phyloP scores from a whole-genome alignment of 2,113 vertebrate species.

The Ammospiza nelsoni region DNA sequence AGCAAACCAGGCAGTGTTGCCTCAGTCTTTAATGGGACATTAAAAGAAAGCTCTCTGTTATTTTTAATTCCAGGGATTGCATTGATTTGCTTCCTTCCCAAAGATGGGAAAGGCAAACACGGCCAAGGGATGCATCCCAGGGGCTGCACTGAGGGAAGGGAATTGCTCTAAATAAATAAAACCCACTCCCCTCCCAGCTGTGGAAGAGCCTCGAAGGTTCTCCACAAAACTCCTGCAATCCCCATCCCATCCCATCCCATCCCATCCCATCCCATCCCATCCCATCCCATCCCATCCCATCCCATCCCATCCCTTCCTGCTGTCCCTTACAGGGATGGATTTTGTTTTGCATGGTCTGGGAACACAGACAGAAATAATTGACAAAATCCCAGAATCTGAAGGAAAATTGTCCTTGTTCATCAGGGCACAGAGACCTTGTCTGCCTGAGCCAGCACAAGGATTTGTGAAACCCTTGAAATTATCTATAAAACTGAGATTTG shows the following conservation, averaged over 20 bases:
- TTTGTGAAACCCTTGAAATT: background rate
- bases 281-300: too few species aligned
- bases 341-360: background rate
- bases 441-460: fast-evolving
- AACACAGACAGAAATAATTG: background rate
- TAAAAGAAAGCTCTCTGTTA: background rate
- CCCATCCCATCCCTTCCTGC: background rate
- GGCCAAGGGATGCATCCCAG: background rate
- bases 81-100: background rate
- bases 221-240: background rate
- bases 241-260: too few species aligned
- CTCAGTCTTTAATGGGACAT: background rate
- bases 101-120: background rate
- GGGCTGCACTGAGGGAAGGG: background rate
- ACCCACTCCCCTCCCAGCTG: background rate
- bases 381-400: background rate
- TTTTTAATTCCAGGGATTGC: background rate
- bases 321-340: background rate
- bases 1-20: background rate
- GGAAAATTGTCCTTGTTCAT: background rate
- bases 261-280: too few species aligned
- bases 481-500: background rate
- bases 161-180: background rate
- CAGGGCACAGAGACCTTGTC: background rate
- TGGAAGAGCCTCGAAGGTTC: background rate